Evolutionary conservation across 2,888 invertebrate genomes (phyloP).

Genomic region (Papilio demoleus): DNA sequence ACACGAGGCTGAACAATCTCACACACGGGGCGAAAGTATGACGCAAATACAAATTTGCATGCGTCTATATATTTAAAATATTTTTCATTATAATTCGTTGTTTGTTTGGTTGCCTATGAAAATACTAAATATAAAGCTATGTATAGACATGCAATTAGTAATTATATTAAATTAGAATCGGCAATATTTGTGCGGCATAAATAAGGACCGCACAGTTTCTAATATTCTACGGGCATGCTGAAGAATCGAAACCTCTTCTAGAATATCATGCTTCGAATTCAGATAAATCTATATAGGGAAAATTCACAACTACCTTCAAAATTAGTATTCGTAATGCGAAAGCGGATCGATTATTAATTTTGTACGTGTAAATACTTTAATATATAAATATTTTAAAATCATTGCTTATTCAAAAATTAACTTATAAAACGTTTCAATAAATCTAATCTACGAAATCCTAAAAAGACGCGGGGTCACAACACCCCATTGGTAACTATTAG

Average conservation of each 20-base stretch:
- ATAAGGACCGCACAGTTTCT: conserved; percentile 57
- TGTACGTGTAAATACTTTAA: not conserved
- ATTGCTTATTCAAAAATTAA: not conserved
- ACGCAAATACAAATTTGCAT: conserved; percentile 38
- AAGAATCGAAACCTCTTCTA: conserved; percentile 55
- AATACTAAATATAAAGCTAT: conserved; percentile 61
- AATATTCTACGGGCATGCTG: conserved; percentile 74
- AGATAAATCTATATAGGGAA: conserved; percentile 54
- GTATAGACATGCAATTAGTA: conserved; percentile 74
- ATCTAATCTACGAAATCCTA: conserved; percentile 9
- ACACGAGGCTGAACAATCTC: conserved; percentile 31
- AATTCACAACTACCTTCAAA: conserved; percentile 66
- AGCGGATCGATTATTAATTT: conserved; percentile 58
- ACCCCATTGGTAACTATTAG: not conserved
- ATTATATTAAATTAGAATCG: conserved; percentile 52
- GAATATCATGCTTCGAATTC: conserved; percentile 69
- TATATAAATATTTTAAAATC: not conserved
- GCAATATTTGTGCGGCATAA: conserved; percentile 52
- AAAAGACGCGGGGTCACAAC: not conserved
- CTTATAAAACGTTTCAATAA: conserved; percentile 6
- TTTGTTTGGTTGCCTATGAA: conserved; percentile 45
- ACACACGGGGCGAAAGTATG: conserved; percentile 41
- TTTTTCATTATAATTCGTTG: conserved; percentile 44
- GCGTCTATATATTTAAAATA: conserved; percentile 38
- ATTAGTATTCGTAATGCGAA: conserved; percentile 65